Evolutionary conservation across 2,113 vertebrate genomes (phyloP), one percentile per base, ranked within the genome.

Genomic region (Rhipidura dahli): DNA sequence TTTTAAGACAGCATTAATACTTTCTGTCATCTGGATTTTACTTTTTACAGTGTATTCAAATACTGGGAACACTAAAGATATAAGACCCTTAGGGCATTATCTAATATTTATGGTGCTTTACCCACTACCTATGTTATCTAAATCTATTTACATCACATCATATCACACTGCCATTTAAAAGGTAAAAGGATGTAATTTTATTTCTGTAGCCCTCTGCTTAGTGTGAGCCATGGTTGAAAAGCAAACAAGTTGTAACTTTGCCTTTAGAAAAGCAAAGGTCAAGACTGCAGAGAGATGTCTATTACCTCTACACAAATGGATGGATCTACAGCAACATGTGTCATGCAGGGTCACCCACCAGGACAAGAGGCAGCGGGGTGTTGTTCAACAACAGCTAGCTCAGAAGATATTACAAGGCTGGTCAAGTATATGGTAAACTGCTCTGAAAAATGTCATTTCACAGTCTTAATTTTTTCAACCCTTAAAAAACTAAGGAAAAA

Each of bases 61-160:
- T 24, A 26, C 4, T 33, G 16, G 2, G 2, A 81, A 37, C 5
- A 11, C 9, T 60, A n/a, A 81, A 84, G 11, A n/a, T 0, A 0
- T 11, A 73, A 82, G 24, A 45, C 8, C 12, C 49, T 60, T 44
- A 39, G 11, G 23, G 4, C 2, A 63, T 57, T 83, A 56, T 47
- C 5, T 81, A 39, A n/a, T 59, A 54, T 10, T 17, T 80, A 1
- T 19, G 10, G 9, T 54, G 21, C 15, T 71, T 87, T 64, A 6
- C 12, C 18, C 56, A 39, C 15, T 30, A 11, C 18, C 7, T 69
- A 0, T 33, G 30, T 2, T 44, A 5, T 39, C 16, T 78, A 26
- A 66, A 27, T 30, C 26, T 77, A 22, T 57, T 53, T 83, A 30
- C 2, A 2, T 51, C 61, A 68, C 10, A 63, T 5, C 14, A 8